Conservation (phyloP, 2,113 vertebrate species). For the Coryphaenoides rupestris region DNA sequence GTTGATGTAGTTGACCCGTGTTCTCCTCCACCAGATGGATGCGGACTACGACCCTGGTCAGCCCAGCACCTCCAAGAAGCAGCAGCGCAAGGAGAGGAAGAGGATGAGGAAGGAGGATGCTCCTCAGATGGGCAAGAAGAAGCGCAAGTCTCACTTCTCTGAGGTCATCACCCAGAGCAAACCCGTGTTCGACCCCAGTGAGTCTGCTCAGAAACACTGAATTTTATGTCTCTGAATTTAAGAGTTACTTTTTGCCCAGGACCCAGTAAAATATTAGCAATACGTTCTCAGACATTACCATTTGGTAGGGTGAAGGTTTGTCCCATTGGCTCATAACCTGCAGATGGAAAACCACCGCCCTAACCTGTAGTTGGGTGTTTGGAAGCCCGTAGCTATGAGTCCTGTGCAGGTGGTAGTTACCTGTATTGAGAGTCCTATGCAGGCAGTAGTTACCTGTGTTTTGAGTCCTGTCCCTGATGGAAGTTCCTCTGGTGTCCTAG, state of each 20-base stretch:
- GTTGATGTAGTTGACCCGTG: not conserved
- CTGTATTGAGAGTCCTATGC: too few species aligned
- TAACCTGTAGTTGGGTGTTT: too few species aligned
- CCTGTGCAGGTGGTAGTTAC: too few species aligned
- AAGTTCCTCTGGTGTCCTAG: constrained; percentile 50
- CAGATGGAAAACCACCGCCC: too few species aligned
- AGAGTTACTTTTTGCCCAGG: too few species aligned
- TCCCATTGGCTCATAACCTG: too few species aligned
- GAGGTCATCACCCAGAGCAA: constrained; percentile 71
- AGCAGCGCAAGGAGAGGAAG: constrained; percentile 66
- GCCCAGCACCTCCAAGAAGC: constrained; percentile 58
- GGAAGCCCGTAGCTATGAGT: too few species aligned
- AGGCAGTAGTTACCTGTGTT: not conserved
- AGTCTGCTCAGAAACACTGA: constrained; percentile 46
- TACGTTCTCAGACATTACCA: too few species aligned
- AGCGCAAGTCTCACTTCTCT: constrained; percentile 78
- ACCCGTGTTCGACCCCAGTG: constrained; percentile 81
- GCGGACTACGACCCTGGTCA: constrained; percentile 82
- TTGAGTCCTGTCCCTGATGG: too few species aligned
- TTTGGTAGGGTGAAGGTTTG: too few species aligned
- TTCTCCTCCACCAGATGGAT: constrained; percentile 77
- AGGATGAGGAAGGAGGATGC: constrained; percentile 60
- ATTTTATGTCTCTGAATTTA: too few species aligned
- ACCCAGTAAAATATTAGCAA: too few species aligned
- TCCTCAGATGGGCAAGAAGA: constrained; percentile 75